Evolutionary conservation across 2,113 vertebrate species (phyloP), one percentile per base, ranked within the genome.

Genomic region (Leiothrix lutea): DNA sequence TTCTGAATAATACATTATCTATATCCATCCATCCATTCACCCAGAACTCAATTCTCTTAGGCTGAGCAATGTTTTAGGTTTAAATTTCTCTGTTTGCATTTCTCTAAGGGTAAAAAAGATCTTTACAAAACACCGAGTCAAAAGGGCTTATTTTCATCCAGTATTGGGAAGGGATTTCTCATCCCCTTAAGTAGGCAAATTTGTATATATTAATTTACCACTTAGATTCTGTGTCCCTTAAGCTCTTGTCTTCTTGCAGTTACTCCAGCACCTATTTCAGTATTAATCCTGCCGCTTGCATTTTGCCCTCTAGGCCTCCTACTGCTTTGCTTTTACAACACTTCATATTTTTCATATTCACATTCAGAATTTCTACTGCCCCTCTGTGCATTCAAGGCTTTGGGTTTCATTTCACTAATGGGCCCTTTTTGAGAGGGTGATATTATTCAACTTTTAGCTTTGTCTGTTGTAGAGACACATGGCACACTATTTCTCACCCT

Each of bases 1-100:
- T 80, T 86, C 67, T 88, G 88, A 90, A 93, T 92, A 96, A 93
- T 86, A 60, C n/a, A 80, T 95, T 92, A 90, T 88, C 50, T 86
- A 14, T 90, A 82, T 42, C 38, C 80, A 93, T 77, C 67, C 85
- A 88, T 86, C 79, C 94, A 72, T 93, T 87, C 79, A 96, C 11
- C 16, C 54, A 92, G 87, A 91, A 86, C 58, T 93, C 58, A 90
- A 72, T 90, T 90, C 71, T 95, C 58, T 73, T 38, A 90, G 75
- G 58, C 35, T 92, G 54, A 92, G 38, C 40, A 92, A 65, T 61
- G 29, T 50, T 90, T 92, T 29, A 88, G 42, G 21, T 86, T 93
- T 82, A 87, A 69, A 90, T 81, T 87, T 91, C 33, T 35, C 83
- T 74, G 58, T 87, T 93, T 80, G 17, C 9, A 51, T 92, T 86